Conservation (phyloP, 53 echinoderm and acorn worm species). For the Mesocentrotus franciscanus region DNA sequence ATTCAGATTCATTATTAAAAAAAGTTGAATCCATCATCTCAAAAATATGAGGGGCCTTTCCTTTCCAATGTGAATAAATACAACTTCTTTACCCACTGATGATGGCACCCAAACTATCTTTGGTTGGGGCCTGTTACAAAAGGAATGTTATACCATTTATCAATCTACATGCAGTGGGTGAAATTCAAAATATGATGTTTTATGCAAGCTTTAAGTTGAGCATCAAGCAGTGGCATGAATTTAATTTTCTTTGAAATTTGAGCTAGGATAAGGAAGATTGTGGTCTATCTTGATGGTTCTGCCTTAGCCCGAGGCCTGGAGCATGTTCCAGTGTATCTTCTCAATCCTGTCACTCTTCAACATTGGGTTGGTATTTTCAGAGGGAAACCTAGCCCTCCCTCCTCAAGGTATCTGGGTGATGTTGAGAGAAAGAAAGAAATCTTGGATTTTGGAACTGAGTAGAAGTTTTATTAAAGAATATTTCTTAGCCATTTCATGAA, state of each 20-base stretch:
- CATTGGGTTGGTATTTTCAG: conserved; percentile 13
- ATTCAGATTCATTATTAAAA: not conserved
- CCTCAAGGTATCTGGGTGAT: not conserved
- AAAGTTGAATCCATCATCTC: not conserved
- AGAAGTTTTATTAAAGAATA: not conserved
- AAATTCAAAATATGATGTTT: not conserved
- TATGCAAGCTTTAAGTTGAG: not conserved
- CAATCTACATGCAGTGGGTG: not conserved
- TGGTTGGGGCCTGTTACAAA: too few species aligned
- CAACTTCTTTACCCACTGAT: not conserved
- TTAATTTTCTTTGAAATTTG: conserved; percentile 34
- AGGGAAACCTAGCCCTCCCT: conserved; percentile 25
- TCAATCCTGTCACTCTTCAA: conserved; percentile 1
- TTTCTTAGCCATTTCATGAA: not conserved
- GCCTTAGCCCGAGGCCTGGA: conserved; percentile 12
- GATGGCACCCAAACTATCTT: too few species aligned
- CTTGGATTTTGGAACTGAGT: not conserved
- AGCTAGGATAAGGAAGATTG: conserved; percentile 5
- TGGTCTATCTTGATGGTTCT: conserved; percentile 30
- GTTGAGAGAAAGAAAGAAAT: not conserved
- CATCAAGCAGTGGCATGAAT: not conserved
- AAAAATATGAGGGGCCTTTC: not conserved
- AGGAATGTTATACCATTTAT: too few species aligned
- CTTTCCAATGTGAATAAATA: not conserved
- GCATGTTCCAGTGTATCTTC: not conserved